phyloP scores from a whole-genome alignment of 2,113 vertebrate species.

The Platysteira castanea region DNA sequence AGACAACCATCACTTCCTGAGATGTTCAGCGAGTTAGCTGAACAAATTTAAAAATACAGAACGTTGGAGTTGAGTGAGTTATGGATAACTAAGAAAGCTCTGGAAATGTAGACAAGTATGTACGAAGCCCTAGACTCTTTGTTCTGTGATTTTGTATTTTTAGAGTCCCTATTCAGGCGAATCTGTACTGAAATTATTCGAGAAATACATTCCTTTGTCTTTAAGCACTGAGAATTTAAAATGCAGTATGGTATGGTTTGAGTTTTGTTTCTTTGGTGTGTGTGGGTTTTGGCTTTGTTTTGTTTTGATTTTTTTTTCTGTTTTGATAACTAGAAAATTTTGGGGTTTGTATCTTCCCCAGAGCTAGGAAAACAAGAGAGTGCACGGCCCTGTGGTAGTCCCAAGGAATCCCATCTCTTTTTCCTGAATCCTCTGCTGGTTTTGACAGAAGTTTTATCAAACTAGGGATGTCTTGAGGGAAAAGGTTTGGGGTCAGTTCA shows the following conservation, averaged over 20 bases:
- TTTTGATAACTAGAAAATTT: not conserved
- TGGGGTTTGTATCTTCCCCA: not conserved
- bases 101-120: not conserved
- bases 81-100: not conserved
- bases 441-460: not conserved
- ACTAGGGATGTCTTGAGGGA: not conserved
- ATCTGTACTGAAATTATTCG: not conserved
- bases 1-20: not conserved
- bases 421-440: not conserved
- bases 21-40: not conserved
- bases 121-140: not conserved
- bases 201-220: not conserved
- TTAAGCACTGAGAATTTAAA: not conserved
- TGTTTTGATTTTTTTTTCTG: not conserved
- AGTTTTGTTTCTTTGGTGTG: accelerated
- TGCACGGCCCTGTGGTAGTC: not conserved
- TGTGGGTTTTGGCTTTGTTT: accelerated
- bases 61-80: not conserved
- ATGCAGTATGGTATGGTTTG: not conserved
- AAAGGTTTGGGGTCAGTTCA: not conserved
- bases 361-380: not conserved
- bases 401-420: not conserved
- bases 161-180: not conserved
- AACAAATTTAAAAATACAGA: not conserved
- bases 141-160: not conserved